Percentiles rank a stretch among this genome's conserved stretches.
These are phyloP conservation scores for Crossocerus cetratus DNA, from an alignment of 2,888 invertebrate genomes.

Conservation along the genomic window DNA sequence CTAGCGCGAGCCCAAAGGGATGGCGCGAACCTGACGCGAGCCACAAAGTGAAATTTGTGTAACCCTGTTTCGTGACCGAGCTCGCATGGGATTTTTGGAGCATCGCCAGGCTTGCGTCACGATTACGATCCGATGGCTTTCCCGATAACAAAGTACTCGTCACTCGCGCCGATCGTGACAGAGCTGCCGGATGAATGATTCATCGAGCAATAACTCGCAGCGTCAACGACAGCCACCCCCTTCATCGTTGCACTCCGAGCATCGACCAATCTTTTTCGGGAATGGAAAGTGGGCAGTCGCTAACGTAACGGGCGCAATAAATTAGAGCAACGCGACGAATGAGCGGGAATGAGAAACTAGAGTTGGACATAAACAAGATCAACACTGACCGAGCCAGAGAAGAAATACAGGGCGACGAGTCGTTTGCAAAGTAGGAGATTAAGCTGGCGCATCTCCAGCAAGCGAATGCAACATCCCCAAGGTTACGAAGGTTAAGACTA, in stretches of 20 bases:
- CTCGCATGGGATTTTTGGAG: neutral
- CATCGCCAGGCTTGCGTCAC: neutral
- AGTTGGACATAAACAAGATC: no score
- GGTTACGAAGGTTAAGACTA: constrained; percentile 45
- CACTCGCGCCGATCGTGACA: neutral
- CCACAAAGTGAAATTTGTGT: neutral
- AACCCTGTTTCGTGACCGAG: constrained; percentile 6
- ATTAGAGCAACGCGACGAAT: no score
- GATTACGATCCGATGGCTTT: neutral
- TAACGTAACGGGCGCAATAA: no score
- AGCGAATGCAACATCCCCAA: constrained; percentile 25
- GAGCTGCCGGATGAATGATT: neutral
- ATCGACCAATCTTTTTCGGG: no score
- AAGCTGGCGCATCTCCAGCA: constrained; percentile 41
- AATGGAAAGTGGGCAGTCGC: no score
- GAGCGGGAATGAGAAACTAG: no score
- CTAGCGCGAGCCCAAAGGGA: no score
- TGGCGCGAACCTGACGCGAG: neutral
- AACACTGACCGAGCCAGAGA: no score
- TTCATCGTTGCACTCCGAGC: no score
- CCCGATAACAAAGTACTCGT: neutral
- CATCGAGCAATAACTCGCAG: neutral
- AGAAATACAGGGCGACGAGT: no score
- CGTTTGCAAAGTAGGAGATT: no score
- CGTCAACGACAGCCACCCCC: no score